Base-by-base conservation (phyloP, 2,888 invertebrate genomes). In the Antheraea assamensis region DNA sequence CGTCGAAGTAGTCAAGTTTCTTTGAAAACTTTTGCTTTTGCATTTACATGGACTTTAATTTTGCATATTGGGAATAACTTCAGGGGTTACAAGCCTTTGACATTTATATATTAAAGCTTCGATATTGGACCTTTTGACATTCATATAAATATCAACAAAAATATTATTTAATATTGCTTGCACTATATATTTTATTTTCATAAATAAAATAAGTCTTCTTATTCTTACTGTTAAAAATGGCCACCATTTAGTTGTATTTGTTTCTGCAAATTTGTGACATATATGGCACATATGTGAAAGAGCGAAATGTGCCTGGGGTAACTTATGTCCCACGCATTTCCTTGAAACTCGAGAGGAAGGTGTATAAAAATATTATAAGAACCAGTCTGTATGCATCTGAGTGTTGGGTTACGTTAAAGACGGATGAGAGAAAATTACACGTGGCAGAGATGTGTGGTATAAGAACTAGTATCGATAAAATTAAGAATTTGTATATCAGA, bases 41-140 rank as follows among this genome's bases (percentile, higher is more conserved):
- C n/a, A n/a, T n/a, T 4, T 31, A 66, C 31, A n/a, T 19, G 27
- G 66, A 31, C 31, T 66, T 64, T 3, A 64, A 30, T 30, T 64
- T 31, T 58, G 58, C 66, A 66, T 19, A 31, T 66, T 31, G 66
- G 27, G 31, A 58, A 58, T 58, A 58, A 58, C n/a, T 58, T 58
- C 58, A 66, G 66, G 30, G 66, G 5, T 31, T 66, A 31, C 8
- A 31, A 64, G 31, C 58, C 66, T 66, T 66, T 66, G 66, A 31
- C 66, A 66, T 66, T 66, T 66, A 30, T 31, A 66, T 31, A 31
- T 66, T 17, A 66, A 66, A 30, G 58, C 58, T 58, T 24, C 13
- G 24, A 58, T 58, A 24, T 58, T 24, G 58, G 24, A 24, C 24
- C 8, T 58, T 21, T 58, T 13, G 24, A 58, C 58, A 24, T 58